Evolutionary conservation across 1,140 invertebrate species (phyloP).

Genomic region (Mya arenaria): DNA sequence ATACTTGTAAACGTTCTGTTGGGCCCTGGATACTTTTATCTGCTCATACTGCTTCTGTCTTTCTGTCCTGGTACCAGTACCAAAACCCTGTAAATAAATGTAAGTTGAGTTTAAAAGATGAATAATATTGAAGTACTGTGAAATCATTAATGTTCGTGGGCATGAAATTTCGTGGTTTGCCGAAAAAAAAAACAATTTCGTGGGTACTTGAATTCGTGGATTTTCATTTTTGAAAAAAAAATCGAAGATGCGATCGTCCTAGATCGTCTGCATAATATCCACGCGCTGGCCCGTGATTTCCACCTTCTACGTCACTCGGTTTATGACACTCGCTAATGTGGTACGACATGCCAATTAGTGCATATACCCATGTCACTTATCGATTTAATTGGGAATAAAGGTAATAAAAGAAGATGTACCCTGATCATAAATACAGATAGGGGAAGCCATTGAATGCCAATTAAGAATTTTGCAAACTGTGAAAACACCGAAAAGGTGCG

Average conservation of each 20-base stretch:
- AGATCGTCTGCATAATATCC: neutral
- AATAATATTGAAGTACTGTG: neutral
- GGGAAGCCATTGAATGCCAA: too few relatives aligned
- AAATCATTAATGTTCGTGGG: neutral
- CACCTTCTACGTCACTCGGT: too few relatives aligned
- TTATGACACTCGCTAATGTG: too few relatives aligned
- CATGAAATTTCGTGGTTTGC: neutral
- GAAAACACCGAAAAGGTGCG: too few relatives aligned
- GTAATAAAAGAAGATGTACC: too few relatives aligned
- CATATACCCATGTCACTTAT: too few relatives aligned
- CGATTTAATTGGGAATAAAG: too few relatives aligned
- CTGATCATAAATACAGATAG: too few relatives aligned
- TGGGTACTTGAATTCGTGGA: neutral
- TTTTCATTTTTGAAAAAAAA: neutral
- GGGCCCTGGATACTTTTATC: constrained; percentile 87
- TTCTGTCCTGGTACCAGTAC: constrained; percentile 88
- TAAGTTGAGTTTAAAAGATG: too few relatives aligned
- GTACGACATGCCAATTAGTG: too few relatives aligned
- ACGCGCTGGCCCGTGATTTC: too few relatives aligned
- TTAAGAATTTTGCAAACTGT: too few relatives aligned
- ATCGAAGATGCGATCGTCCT: neutral
- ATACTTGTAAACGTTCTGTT: constrained; percentile 89
- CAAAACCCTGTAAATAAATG: constrained; percentile 83
- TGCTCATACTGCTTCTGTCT: constrained; percentile 88
- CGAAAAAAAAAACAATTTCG: neutral